phyloP scores from a whole-genome alignment of 2,888 invertebrate species.

The Argyresthia albistria region DNA sequence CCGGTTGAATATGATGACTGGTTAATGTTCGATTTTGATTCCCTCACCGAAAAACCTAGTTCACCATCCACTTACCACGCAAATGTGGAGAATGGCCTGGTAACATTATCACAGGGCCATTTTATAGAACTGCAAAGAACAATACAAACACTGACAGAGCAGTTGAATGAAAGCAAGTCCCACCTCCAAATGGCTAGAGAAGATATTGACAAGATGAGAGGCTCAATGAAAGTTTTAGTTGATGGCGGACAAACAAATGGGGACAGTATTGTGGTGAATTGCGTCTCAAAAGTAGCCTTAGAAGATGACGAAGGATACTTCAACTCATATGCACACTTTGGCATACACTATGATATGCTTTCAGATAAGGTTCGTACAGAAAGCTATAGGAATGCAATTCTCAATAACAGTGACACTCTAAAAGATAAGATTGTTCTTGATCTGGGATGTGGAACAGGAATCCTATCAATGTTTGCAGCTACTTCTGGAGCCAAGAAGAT shows the following conservation, averaged over 20 bases:
- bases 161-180: conserved; percentile 73
- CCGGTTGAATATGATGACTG: conserved; percentile 85
- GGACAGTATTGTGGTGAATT: conserved; percentile 32
- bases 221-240: conserved; percentile 70
- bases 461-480: conserved; percentile 98
- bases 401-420: conserved; percentile 79
- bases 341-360: conserved; percentile 96
- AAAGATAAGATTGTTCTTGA: conserved; percentile 89
- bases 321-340: conserved; percentile 89
- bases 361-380: conserved; percentile 90
- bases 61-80: conserved; percentile 67
- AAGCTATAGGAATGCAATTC: conserved; percentile 88
- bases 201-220: conserved; percentile 74
- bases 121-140: conserved; percentile 74
- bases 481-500: conserved; percentile 93
- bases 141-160: conserved; percentile 66
- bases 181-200: conserved; percentile 73
- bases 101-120: conserved; percentile 73
- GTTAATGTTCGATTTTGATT: conserved; percentile 83
- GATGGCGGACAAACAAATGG: conserved; percentile 30
- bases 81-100: conserved; percentile 74
- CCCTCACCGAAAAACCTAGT: conserved; percentile 40
- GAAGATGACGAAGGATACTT: conserved; percentile 85
- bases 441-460: conserved; percentile 98
- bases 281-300: conserved; percentile 61